Conservation (phyloP, 2,888 invertebrate species). For the Volucella bombylans region DNA sequence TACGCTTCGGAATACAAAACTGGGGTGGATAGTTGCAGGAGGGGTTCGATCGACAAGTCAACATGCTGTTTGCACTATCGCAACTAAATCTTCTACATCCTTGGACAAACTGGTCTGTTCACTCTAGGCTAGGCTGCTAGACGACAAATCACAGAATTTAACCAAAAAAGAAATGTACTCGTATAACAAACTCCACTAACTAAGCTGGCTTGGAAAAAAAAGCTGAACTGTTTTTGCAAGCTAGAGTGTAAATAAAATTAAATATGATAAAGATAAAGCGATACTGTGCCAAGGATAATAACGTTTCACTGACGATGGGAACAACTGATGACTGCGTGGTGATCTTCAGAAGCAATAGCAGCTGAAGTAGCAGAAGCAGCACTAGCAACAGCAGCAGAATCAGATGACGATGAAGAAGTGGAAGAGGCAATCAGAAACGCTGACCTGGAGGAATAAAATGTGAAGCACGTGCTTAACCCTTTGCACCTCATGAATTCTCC, state of each 20-base stretch:
- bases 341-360: slow-evolving; percentile 56
- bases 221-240: neutral
- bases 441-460: slow-evolving; percentile 73
- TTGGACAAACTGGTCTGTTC: no score
- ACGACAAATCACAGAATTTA: no score
- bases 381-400: slow-evolving; percentile 6
- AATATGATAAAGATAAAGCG: slow-evolving; percentile 66
- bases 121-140: no score
- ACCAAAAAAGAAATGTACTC: no score
- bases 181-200: no score
- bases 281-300: slow-evolving; percentile 69
- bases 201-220: neutral
- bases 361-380: slow-evolving; percentile 25
- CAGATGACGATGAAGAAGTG: slow-evolving; percentile 55
- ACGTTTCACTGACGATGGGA: slow-evolving; percentile 55
- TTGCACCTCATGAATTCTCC: slow-evolving; percentile 73
- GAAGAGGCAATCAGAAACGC: slow-evolving; percentile 71
- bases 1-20: no score
- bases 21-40: no score
- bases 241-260: slow-evolving; percentile 33
- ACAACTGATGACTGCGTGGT: slow-evolving; percentile 55
- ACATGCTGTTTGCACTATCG: no score
- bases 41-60: no score
- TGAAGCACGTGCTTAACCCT: slow-evolving; percentile 74
- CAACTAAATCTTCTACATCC: no score